Conservation (phyloP, 2,113 vertebrate species). For the Saimiri boliviensis region DNA sequence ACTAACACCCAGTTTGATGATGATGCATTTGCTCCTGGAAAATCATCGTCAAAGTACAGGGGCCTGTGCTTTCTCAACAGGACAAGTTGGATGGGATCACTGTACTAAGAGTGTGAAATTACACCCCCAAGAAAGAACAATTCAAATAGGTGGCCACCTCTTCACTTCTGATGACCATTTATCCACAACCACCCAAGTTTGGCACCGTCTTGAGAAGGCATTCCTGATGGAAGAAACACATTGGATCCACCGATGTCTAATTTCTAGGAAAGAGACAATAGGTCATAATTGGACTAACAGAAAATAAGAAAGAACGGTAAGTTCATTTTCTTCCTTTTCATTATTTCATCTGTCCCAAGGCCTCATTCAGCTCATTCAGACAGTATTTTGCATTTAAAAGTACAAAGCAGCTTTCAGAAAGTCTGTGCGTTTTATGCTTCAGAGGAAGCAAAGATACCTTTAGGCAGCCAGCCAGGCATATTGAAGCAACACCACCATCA, state of each 20-base stretch:
- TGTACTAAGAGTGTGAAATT: too few relatives aligned
- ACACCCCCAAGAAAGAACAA: not conserved
- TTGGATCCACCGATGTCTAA: not conserved
- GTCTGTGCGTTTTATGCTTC: not conserved
- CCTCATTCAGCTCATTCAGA: too few relatives aligned
- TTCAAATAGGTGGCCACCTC: not conserved
- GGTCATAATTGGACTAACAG: not conserved
- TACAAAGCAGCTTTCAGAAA: not conserved
- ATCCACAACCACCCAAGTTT: too few relatives aligned
- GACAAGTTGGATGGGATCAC: not conserved
- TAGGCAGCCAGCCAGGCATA: not conserved
- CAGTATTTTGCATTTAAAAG: not conserved
- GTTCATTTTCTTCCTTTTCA: not conserved
- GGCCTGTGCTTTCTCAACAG: not conserved
- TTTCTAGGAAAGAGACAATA: not conserved
- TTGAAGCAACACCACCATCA: too few relatives aligned
- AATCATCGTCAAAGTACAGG: not conserved
- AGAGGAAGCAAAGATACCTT: not conserved
- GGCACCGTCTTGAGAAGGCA: not conserved
- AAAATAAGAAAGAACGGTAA: too few relatives aligned
- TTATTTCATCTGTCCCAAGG: not conserved
- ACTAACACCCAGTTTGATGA: not conserved
- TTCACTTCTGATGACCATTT: not conserved
- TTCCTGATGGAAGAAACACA: not conserved
- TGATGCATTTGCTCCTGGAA: not conserved